Conservation (phyloP, 2,797 vertebrate genomes). For the Crossoptilon crossoptilon region DNA sequence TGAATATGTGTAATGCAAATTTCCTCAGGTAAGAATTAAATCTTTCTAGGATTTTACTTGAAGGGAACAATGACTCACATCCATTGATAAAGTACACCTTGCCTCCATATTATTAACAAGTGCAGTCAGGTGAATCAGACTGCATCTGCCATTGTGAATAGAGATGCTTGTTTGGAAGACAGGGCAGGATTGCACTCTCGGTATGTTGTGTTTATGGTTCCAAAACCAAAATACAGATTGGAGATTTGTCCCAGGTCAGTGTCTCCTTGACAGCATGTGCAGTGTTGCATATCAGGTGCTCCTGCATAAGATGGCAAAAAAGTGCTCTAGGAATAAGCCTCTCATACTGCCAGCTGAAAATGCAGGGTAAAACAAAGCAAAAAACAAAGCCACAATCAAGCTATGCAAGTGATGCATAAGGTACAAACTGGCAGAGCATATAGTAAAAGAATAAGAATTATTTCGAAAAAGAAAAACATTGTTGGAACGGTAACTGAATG, state of each 20-base stretch:
- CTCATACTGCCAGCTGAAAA: constrained; percentile 20
- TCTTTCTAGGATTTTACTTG: constrained; percentile 64
- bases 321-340: not conserved
- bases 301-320: constrained; percentile 35
- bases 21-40: constrained; percentile 59
- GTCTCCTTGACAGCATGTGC: constrained; percentile 62
- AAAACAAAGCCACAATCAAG: not conserved
- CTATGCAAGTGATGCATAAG: constrained; percentile 21
- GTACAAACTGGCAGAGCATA: not conserved
- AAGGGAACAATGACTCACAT: constrained; percentile 57
- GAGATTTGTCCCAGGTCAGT: constrained; percentile 71
- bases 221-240: constrained; percentile 67
- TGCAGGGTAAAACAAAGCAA: not conserved
- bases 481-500: not conserved
- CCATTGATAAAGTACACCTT: constrained; percentile 71
- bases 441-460: not conserved
- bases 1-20: constrained; percentile 63
- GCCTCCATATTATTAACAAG: constrained; percentile 67
- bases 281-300: constrained; percentile 7
- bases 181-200: constrained; percentile 62
- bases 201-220: constrained; percentile 67
- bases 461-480: not conserved
- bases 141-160: constrained; percentile 71
- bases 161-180: constrained; percentile 63
- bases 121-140: constrained; percentile 74